A percentile compares a stretch with the other conserved stretches of the same genome.
Evolutionary conservation across 2,113 vertebrate species (phyloP).

Genomic region (Pholis gunnellus): DNA sequence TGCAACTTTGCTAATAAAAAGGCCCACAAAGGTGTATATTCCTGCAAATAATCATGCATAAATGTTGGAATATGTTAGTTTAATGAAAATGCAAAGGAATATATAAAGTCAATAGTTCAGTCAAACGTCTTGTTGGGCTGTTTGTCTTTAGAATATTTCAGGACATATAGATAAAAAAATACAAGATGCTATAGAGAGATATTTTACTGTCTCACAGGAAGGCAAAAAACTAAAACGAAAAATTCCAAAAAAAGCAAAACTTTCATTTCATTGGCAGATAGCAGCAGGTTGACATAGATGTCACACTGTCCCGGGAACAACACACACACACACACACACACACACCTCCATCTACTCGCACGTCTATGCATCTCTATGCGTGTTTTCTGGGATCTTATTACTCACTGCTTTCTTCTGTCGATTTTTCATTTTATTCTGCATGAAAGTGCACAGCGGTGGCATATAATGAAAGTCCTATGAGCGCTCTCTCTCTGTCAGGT

Average conservation of each 20-base stretch:
- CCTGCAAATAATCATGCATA: too few relatives aligned
- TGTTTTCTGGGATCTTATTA: slow-evolving; percentile 11
- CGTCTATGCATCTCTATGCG: not conserved
- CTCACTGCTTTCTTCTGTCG: not conserved
- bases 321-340: not conserved
- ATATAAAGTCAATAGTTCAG: too few relatives aligned
- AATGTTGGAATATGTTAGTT: too few relatives aligned
- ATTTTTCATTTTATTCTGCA: slow-evolving; percentile 22
- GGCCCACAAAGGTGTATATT: too few relatives aligned
- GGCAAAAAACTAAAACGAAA: not conserved
- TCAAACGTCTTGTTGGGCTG: too few relatives aligned
- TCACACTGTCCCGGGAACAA: not conserved
- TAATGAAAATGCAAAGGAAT: too few relatives aligned
- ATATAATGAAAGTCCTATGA: not conserved
- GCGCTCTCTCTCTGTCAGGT: slow-evolving; percentile 5
- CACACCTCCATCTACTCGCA: not conserved
- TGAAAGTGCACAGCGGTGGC: slow-evolving; percentile 23
- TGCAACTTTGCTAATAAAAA: too few relatives aligned
- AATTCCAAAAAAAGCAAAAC: not conserved
- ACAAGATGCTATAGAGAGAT: not conserved
- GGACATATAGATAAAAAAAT: not conserved
- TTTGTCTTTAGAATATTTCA: not conserved
- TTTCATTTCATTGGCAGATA: not conserved
- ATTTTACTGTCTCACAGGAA: not conserved
- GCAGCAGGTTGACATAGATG: slow-evolving; percentile 12